Percentiles rank a stretch among this genome's conserved stretches.
Evolutionary conservation across 2,113 vertebrate species (phyloP).

Genomic region (Rhinichthys klamathensis): DNA sequence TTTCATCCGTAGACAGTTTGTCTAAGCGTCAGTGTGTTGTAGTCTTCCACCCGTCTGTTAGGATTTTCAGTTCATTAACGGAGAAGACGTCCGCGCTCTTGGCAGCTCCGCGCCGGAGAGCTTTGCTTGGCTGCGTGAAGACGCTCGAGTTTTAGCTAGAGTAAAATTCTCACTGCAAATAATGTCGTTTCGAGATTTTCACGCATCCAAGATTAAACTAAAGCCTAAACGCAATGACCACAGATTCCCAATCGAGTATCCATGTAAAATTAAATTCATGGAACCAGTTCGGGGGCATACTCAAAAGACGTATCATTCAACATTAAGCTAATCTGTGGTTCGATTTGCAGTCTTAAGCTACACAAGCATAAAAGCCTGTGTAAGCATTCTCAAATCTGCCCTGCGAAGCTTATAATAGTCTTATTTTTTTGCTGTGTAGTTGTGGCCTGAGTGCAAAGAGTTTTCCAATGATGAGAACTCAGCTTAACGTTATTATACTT

Average conservation of each 20-base stretch:
- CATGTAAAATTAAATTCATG: slow-evolving; percentile 64
- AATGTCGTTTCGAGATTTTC: slow-evolving; percentile 24
- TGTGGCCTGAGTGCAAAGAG: slow-evolving; percentile 63
- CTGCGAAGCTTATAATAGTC: slow-evolving; percentile 71
- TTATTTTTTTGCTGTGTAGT: slow-evolving; percentile 72
- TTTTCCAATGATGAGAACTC: slow-evolving; percentile 56
- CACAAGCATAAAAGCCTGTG: slow-evolving; percentile 74
- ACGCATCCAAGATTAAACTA: slow-evolving; percentile 26
- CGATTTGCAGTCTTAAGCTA: slow-evolving; percentile 74
- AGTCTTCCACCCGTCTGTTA: slow-evolving; percentile 43
- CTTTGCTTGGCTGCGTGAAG: slow-evolving; percentile 36
- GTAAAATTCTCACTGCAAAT: not conserved
- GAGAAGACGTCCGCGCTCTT: slow-evolving; percentile 31
- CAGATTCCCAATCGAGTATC: slow-evolving; percentile 52
- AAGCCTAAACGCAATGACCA: slow-evolving; percentile 39
- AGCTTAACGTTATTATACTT: slow-evolving; percentile 16
- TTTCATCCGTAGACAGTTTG: slow-evolving; percentile 48
- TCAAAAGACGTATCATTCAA: slow-evolving; percentile 62
- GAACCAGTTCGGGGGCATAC: slow-evolving; percentile 57
- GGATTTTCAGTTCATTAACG: slow-evolving; percentile 52
- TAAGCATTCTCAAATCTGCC: slow-evolving; percentile 76
- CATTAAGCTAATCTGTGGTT: slow-evolving; percentile 76
- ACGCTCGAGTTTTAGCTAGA: not conserved
- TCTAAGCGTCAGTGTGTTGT: slow-evolving; percentile 52
- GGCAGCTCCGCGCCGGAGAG: slow-evolving; percentile 33